These are phyloP conservation scores for Phoebastria nigripes DNA, from an alignment of 2,797 vertebrate species.

Conservation along the genomic window DNA sequence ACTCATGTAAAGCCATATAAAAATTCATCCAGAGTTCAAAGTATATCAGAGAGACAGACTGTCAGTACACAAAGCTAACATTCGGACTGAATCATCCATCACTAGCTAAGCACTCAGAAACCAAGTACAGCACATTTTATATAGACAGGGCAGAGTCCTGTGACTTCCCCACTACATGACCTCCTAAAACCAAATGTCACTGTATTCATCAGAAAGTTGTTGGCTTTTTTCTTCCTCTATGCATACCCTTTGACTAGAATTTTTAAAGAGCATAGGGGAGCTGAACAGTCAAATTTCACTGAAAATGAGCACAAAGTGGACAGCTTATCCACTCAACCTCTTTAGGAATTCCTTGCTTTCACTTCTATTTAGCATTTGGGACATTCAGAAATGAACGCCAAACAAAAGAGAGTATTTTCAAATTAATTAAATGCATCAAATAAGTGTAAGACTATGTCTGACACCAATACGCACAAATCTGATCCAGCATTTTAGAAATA, in stretches of 20 bases:
- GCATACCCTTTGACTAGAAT: not conserved
- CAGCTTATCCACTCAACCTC: not conserved
- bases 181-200: not conserved
- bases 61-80: constrained; percentile 19
- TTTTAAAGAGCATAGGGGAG: not conserved
- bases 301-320: not conserved
- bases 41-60: constrained; percentile 8
- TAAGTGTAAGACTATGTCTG: not conserved
- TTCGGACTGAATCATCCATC: constrained; percentile 18
- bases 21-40: constrained; percentile 50
- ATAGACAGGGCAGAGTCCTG: not conserved
- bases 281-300: not conserved
- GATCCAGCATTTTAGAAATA: not conserved
- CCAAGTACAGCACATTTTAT: not conserved
- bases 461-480: not conserved
- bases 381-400: not conserved
- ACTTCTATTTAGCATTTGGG: not conserved
- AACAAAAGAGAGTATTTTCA: not conserved
- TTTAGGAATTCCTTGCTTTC: not conserved
- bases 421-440: not conserved
- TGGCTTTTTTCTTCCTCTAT: not conserved
- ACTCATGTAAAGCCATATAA: constrained; percentile 22
- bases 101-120: constrained; percentile 18
- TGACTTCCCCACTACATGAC: not conserved
- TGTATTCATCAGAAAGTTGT: not conserved